Percentiles rank a stretch among this genome's conserved stretches.
These are phyloP conservation scores for Camponotus pennsylvanicus DNA, from an alignment of 1,140 invertebrate genomes.

Conservation along the genomic window DNA sequence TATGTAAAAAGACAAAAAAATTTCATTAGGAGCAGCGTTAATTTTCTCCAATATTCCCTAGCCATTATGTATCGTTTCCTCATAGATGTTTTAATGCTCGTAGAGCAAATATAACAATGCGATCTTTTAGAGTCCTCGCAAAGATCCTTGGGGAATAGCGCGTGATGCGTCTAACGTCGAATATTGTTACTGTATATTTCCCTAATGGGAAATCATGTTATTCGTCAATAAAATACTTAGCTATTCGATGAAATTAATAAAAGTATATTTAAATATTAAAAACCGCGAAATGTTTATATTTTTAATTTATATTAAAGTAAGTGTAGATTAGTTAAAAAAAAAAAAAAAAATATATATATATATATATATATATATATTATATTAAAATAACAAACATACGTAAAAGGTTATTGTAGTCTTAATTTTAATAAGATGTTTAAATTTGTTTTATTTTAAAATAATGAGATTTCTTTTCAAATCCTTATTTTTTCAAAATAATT, in stretches of 20 bases:
- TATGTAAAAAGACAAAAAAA: constrained; percentile 29
- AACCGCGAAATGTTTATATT: neutral
- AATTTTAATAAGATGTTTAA: neutral
- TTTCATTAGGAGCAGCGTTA: constrained; percentile 7
- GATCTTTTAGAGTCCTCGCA: constrained; percentile 25
- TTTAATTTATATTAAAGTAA: neutral
- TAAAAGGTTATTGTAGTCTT: neutral
- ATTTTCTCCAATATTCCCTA: constrained; percentile 48
- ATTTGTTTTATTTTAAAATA: neutral
- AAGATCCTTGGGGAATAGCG: constrained; percentile 12
- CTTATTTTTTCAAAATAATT: neutral
- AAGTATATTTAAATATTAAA: neutral
- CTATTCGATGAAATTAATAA: constrained; percentile 23
- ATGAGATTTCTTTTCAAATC: neutral
- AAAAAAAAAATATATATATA: too few relatives aligned
- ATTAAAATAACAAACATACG: too few relatives aligned
- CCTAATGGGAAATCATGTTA: constrained; percentile 13
- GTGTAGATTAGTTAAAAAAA: neutral
- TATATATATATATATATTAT: too few relatives aligned
- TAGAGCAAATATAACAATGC: constrained; percentile 10
- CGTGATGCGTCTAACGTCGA: constrained; percentile 4
- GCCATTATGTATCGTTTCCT: constrained; percentile 24
- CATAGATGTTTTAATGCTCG: constrained; percentile 3
- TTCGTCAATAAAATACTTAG: constrained; percentile 6
- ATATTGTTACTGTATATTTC: neutral